Evolutionary conservation across 2,113 vertebrate genomes (phyloP), one percentile per base, ranked within the genome.

Genomic region (Hylia prasina): DNA sequence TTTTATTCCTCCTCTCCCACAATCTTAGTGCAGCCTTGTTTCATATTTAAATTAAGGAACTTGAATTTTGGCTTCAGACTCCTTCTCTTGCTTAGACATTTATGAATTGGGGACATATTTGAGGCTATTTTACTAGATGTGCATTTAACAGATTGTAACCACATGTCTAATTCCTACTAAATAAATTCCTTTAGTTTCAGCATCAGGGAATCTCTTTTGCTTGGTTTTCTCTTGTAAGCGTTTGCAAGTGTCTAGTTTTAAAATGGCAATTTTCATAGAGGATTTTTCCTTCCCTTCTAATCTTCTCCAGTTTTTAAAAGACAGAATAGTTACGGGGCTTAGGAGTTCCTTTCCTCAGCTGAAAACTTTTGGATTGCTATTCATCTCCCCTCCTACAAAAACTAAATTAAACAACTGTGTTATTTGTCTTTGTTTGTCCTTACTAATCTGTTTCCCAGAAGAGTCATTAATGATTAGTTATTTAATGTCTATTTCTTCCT

Each of bases 241-340:
- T 94, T 93, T 94, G 68, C 35, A 95, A 89, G 42, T 96, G 40
- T 56, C 61, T 73, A 70, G 60, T 82, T 92, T 95, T 80, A 92
- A 88, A 96, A 61, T 19, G 7, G 8, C 61, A 40, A 2, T 83
- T 90, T 93, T 61, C 60, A 51, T 70, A 63, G 45, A 51, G 15
- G 9, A 56, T 80, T 94, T 64, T 48, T 72, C 50, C 48, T 87
- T 87, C 23, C 44, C n/a, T 87, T 89, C 56, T 53, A 69, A 63
- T 70, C 54, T 91, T 56, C 82, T 90, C 91, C 70, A 73, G 69
- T 82, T 96, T 87, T 87, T 93, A 65, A 89, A 79, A 40, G 63
- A 72, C 21, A 76, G 54, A 94, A 70, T 20, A 81, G 10, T 66
- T 87, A 77, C 4, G 20, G 23, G 33, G n/a, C 33, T 95, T 90